Evolutionary conservation across 64 coral and sea anemone genomes (phyloP), one percentile per base, ranked within the genome.

Genomic region (Porites lutea): DNA sequence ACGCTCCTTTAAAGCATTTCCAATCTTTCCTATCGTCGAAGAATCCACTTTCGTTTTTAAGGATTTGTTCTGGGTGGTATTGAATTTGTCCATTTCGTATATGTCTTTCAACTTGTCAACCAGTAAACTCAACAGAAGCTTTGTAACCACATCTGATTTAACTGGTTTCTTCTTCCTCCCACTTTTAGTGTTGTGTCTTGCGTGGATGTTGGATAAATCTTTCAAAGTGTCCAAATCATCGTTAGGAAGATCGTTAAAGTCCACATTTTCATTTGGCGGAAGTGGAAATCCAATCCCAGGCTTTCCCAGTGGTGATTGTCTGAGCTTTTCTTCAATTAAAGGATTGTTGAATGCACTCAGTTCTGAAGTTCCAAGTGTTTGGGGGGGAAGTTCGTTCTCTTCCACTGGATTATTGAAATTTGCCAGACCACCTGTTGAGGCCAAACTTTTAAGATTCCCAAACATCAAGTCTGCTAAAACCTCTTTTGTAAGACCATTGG

Each of bases 21-120:
- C 88, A 59, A 93, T 94, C 58, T 91, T 97, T 16, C 92, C 92
- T 63, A 65, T 58, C 8, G 92, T 82, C 57, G 82, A 82, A 3
- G 95, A 94, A 74, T 94, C 82, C 27, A 76, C 27, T 37, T 37
- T 37, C 27, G 27, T 15, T 54, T 67, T 80, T 4, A 58, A 23
- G 3, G 79, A n/a, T 14, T 68, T 89, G 5, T 58, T 90, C 10
- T 79, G 73, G 6, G 79, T 71, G 66, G 80, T 88, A 49, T 86
- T 96, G 6, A 96, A 61, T 88, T 94, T 86, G 51, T 94, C 95
- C 52, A 97, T 83, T 78, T 97, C 92, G 67, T 97, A 97, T 59
- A 97, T 97, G 21, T 97, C 95, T 91, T 94, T 94, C 64, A 97
- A 67, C 58, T 97, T 97, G 68, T 97, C 95, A 51, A 97, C 95